Evolutionary conservation across 2,888 invertebrate genomes (phyloP).

Genomic region (Ctenicera cuprea): DNA sequence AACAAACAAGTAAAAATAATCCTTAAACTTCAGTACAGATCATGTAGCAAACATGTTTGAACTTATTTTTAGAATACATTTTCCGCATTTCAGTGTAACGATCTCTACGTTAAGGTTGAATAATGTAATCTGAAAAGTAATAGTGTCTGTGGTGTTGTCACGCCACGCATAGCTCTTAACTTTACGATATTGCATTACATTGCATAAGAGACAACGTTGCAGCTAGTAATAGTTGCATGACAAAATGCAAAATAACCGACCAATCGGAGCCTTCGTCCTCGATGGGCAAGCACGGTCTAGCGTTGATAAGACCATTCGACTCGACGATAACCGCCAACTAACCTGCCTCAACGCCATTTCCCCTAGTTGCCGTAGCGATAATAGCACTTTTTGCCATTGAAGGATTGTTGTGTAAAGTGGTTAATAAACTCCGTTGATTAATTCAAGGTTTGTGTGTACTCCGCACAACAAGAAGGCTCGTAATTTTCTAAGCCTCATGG

Average conservation of each 20-base stretch:
- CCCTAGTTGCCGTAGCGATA: constrained; percentile 45
- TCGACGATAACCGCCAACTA: constrained; percentile 49
- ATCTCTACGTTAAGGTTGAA: too few species aligned
- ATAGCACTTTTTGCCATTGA: constrained; percentile 51
- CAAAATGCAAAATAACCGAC: constrained; percentile 8
- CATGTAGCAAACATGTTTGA: too few species aligned
- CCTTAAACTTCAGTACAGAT: too few species aligned
- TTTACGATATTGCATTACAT: too few species aligned
- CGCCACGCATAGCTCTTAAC: too few species aligned
- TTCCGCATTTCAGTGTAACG: too few species aligned
- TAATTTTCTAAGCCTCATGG: constrained; percentile 8
- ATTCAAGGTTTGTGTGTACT: constrained; percentile 55
- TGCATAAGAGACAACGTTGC: too few species aligned
- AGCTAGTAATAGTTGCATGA: neutral
- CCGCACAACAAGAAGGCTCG: constrained; percentile 8
- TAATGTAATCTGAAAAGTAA: too few species aligned
- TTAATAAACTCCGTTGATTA: constrained; percentile 56
- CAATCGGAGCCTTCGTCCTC: constrained; percentile 30
- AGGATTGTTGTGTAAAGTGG: constrained; percentile 51
- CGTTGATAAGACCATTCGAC: constrained; percentile 46
- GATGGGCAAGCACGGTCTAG: constrained; percentile 27
- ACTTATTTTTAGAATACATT: too few species aligned
- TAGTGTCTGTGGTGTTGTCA: too few species aligned
- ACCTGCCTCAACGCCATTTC: constrained; percentile 51
- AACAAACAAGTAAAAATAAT: too few species aligned